Evolutionary conservation across 1,140 invertebrate species (phyloP), one percentile per base, ranked within the genome.

Genomic region (Pissodes strobi): DNA sequence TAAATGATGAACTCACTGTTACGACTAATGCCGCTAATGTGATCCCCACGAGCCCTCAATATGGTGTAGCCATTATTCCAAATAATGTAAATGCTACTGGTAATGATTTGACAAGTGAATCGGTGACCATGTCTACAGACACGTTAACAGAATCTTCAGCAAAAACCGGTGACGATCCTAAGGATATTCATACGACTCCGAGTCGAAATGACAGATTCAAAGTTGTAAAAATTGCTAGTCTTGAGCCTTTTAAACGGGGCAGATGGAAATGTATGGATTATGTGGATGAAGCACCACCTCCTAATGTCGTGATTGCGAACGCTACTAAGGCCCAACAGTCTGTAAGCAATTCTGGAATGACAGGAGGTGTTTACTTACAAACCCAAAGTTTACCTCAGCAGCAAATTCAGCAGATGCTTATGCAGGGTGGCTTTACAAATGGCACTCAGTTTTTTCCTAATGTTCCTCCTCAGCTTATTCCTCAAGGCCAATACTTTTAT

Each of bases 261-360:
- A 83, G 95, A 70, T 98, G 95, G 95, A 90, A 91, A 76, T 97
- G 95, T 80, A 94, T 96, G 90, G 95, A 98, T 80, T 97, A 95
- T 80, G 83, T 95, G 73, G 94, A 97, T 64, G 75, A 78, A 41
- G 70, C 72, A 9, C 74, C 76, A 1, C 71, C 76, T 2, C 68
- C 70, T 9, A 67, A 62, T 21, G 60, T 68, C 3, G 25, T 65
- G 5, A 72, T 69, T 59, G 51, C 66, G 2, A 37, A 22, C 13
- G 48, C 46, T 5, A 60, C 51, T 23, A 64, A 64, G 39, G 41
- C 30, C 2, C 57, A 69, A 0, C 72, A 72, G 45, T 72, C 72
- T 1, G 45, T 67, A 0, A 68, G 70, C 2, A 73, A 58, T 43
- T 48, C 73, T 8, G 64, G 61, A 18, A 21, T 57, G 19, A 34